These are phyloP conservation scores for Gambelia wislizenii DNA, from an alignment of 2,797 vertebrate genomes.

Conservation along the genomic window DNA sequence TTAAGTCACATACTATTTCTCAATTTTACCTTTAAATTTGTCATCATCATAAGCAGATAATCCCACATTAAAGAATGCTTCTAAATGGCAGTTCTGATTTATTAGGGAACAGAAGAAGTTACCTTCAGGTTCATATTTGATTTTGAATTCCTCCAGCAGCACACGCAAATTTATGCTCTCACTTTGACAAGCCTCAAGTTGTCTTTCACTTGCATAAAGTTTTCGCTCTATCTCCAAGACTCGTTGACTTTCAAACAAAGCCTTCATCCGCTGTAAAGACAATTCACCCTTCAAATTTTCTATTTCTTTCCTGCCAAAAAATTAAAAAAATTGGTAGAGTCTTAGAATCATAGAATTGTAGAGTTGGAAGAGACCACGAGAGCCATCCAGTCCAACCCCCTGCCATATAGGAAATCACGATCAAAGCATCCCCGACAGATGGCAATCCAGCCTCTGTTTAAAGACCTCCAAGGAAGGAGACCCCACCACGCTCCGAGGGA, in stretches of 20 bases:
- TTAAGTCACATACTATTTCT: neutral
- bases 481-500: no score
- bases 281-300: conserved; percentile 89
- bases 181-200: conserved; percentile 87
- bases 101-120: conserved; percentile 30
- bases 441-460: no score
- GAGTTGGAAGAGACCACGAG: no score
- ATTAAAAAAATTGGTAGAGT: neutral
- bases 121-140: conserved; percentile 95
- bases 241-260: conserved; percentile 93
- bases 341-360: no score
- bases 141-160: conserved; percentile 88
- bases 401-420: no score
- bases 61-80: neutral
- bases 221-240: conserved; percentile 94
- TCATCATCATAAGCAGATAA: neutral
- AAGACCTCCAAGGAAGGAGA: no score
- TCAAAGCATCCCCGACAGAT: no score
- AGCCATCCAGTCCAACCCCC: no score
- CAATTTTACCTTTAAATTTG: neutral
- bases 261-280: conserved; percentile 94
- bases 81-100: neutral
- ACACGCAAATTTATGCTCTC: conserved; percentile 91
- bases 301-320: conserved; percentile 84
- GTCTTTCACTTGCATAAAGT: conserved; percentile 87